A percentile compares a stretch with the other conserved stretches of the same genome.
Evolutionary conservation across 2,113 vertebrate genomes (phyloP).

Genomic region (Chinchilla lanigera): DNA sequence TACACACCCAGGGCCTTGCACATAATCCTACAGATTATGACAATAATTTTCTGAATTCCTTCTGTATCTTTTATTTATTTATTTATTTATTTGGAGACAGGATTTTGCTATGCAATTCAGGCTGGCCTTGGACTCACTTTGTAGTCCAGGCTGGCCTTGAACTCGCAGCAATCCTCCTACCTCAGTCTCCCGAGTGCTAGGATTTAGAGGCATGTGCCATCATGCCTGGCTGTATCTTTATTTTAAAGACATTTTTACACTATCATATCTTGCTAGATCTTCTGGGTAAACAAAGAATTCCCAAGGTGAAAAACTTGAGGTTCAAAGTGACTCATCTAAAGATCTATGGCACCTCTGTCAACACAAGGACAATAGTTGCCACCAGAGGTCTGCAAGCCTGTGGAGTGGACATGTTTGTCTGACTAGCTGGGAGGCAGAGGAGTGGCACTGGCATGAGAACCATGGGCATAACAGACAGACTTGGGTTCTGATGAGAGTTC

Average conservation of each 20-base stretch:
- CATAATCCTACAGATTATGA: background rate
- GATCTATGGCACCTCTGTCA: background rate
- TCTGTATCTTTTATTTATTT: background rate
- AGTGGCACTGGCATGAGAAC: background rate
- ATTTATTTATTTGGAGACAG: too few species aligned
- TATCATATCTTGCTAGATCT: background rate
- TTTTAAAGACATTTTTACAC: background rate
- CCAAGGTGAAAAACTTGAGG: conserved; percentile 2
- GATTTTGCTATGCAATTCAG: too few species aligned
- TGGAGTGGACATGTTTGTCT: background rate
- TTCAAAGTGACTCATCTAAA: background rate
- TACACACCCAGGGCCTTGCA: background rate
- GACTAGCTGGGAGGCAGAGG: background rate
- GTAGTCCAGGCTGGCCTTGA: too few species aligned
- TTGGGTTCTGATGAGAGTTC: background rate
- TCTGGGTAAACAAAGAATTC: conserved; percentile 28
- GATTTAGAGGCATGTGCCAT: too few species aligned
- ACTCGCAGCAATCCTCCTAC: too few species aligned
- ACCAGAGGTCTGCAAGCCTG: background rate
- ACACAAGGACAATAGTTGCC: background rate
- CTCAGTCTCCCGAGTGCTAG: too few species aligned
- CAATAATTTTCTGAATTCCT: background rate
- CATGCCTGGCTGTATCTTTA: background rate
- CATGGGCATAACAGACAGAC: background rate
- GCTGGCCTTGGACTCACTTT: too few species aligned